Base-by-base conservation (phyloP, 2,888 invertebrate genomes). In the Ichneumon xanthorius region DNA sequence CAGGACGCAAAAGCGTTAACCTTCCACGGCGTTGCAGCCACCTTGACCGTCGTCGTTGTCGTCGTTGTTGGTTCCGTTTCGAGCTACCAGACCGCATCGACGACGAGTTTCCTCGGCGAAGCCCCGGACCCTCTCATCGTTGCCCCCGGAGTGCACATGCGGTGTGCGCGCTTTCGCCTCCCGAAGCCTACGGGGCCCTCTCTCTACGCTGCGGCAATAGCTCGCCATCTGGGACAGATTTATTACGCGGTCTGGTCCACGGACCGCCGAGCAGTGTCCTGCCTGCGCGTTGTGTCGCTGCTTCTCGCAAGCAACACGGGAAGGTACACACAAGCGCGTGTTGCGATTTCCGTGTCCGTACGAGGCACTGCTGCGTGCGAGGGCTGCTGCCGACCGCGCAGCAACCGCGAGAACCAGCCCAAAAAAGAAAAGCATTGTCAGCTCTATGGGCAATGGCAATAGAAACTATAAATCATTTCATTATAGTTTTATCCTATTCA, bases 391-490 rank as follows among this genome's bases (percentile, higher is more conserved):
- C 63, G 61, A 75, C 75, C 50, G 58, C 58, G 40, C 63, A 33
- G 75, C 73, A 65, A 76, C 48, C 50, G 19, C 48, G 33, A 4
- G 48, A 63, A n/a, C 73, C 30, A 48, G 40, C 37, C 33, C 16
- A 26, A 68, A 45, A 48, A 53, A 53, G 16, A 84, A 86, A 87
- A 79, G 88, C 87, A 90, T 91, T 92, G 90, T 90, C 89, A 89
- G 88, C 82, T 85, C 45, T 80, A 80, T 82, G 80, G 61, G 71
- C 55, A 71, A 75, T 72, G 80, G 68, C 70, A 87, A 87, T 88
- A 88, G 85, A 84, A 85, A 87, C 85, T 87, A 90, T 91, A 90
- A 90, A 91, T 92, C 89, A 90, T 90, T 89, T 89, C 88, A 89
- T 89, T 89, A 89, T 88, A 87, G 82, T 85, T 85, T 89, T 82